These are phyloP conservation scores for Brachionichthys hirsutus DNA, from an alignment of 2,113 vertebrate species.

Conservation along the genomic window DNA sequence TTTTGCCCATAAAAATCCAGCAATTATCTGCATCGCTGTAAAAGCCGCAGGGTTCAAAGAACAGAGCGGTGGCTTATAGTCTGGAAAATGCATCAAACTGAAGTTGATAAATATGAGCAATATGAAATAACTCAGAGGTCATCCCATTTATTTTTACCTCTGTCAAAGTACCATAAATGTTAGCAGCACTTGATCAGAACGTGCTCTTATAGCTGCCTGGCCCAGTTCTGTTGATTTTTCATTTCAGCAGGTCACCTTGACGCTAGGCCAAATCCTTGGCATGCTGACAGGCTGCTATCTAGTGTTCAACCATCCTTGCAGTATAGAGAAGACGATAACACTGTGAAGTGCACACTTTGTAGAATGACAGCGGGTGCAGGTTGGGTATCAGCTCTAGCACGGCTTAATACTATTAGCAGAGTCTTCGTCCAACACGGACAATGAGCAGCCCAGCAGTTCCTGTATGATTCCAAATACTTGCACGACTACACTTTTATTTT, in stretches of 20 bases:
- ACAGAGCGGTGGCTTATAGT: no score
- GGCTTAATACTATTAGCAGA: no score
- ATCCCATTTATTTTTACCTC: not conserved
- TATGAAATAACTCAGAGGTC: no score
- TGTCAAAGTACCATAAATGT: not conserved
- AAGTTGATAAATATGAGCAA: no score
- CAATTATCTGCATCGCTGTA: no score
- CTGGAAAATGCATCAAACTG: no score
- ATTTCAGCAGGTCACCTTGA: conserved; percentile 49
- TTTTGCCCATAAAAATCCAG: no score
- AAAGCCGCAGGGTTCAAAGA: no score
- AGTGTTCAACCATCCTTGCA: conserved; percentile 13
- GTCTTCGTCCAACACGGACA: no score
- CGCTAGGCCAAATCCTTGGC: conserved; percentile 19
- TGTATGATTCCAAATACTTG: not conserved
- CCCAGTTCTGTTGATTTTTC: conserved; percentile 1
- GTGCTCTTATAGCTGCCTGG: conserved; percentile 1
- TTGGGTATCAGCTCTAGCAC: not conserved
- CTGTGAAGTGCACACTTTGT: conserved; percentile 15
- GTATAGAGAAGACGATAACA: conserved; percentile 16
- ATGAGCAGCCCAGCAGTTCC: not conserved
- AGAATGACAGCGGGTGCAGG: conserved; percentile 4
- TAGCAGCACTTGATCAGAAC: not conserved
- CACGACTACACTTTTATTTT: conserved; percentile 6
- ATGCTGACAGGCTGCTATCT: conserved; percentile 38